Evolutionary conservation across 2,797 vertebrate species (phyloP), one percentile per base, ranked within the genome.

Genomic region (Sciurus carolinensis): DNA sequence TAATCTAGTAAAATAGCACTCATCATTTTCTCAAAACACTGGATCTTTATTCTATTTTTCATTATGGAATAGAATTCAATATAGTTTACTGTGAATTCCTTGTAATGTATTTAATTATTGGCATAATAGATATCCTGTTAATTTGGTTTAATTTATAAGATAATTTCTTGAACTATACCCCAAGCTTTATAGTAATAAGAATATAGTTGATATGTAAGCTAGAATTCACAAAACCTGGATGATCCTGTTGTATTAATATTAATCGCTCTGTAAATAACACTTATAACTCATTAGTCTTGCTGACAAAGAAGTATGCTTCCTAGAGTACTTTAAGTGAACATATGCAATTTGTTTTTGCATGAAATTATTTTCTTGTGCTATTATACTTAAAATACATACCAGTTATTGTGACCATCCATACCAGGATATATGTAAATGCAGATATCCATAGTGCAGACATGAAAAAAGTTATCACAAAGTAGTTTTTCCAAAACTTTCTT

Each of bases 391-490:
- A 75, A 69, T 97, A 98, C 98, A 13, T 98, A 99, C 99, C 99
- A 12, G 99, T 99, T 75, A 99, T 95, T 17, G 99, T 99, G 98
- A 99, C 98, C 99, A 99, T 99, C 99, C 99, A 99, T 95, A 99
- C 99, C 77, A 99, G 99, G 30, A 99, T 10, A 1, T 99, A 99
- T 20, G 99, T 99, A 97, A 99, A 99, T 93, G 98, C 99, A 57
- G 99, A 99, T 98, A 99, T 99, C 99, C 99, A 99, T 80, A 99
- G 98, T 47, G 99, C 99, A 1, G 99, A 99, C 99, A 99, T 99
- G 93, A 99, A 28, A 98, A 99, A 99, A 20, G 99, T 99, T 79
- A 99, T 86, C 98, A 99, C 98, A 98, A 99, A 99, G 98, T 99
- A 99, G 30, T 98, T 98, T 98, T 98, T 99, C 99, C 99, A 99